Evolutionary conservation across 2,113 vertebrate genomes (phyloP).

Genomic region (Anseranas semipalmata): DNA sequence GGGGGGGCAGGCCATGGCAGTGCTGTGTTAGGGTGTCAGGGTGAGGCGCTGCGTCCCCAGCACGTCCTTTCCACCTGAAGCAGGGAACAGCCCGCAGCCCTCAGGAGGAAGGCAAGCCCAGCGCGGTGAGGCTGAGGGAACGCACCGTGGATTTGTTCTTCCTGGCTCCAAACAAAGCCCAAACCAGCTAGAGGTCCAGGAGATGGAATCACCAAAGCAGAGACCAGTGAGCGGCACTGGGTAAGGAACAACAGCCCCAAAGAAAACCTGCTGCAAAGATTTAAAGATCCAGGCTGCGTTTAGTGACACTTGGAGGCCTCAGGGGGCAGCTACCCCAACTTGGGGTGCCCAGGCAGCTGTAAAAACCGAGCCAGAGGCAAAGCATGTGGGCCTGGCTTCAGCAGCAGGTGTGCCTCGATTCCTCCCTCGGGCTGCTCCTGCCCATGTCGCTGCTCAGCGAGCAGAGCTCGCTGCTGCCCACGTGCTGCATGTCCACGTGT

Average conservation of each 20-base stretch:
- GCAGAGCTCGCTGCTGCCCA: neutral
- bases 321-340: neutral
- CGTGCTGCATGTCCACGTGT: accelerated
- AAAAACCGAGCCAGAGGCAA: neutral
- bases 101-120: neutral
- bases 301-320: neutral
- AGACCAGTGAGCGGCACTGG: neutral
- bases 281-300: neutral
- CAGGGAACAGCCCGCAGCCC: neutral
- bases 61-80: neutral
- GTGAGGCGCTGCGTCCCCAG: neutral
- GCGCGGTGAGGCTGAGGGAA: accelerated
- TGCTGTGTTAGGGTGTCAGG: neutral
- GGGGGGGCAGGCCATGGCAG: neutral
- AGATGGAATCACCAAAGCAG: neutral
- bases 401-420: neutral
- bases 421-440: neutral
- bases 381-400: neutral
- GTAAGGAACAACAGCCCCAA: neutral
- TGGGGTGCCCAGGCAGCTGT: neutral
- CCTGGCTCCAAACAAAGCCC: neutral
- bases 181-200: neutral
- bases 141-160: accelerated
- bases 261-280: neutral
- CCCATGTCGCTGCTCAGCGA: accelerated